Evolutionary conservation across 2,797 vertebrate genomes (phyloP), one percentile per base, ranked within the genome.

Genomic region (Micromesistius poutassou): DNA sequence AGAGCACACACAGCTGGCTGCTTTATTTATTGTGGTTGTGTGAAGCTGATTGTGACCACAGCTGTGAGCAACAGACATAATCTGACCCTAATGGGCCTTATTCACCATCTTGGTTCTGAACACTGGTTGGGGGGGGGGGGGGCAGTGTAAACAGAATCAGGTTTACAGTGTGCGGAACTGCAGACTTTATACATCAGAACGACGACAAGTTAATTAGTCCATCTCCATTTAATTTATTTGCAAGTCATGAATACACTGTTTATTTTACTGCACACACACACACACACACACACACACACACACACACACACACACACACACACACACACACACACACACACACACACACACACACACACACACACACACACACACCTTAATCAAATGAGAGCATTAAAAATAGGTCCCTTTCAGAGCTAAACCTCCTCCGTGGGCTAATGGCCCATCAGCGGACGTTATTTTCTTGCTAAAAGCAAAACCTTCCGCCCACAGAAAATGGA

Each of bases 21-120:
- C 79, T 85, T 85, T 85, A 70, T 81, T 86, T 81, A 79, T 76
- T 85, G 85, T 82, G 83, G 80, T 83, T 78, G 85, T 72, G 42
- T 68, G 78, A 74, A 78, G 80, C 76, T 71, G 76, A 71, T 75
- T 74, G 80, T 71, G 81, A 82, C 81, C 85, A 77, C 92, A 93
- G 92, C 89, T 93, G 92, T 85, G 75, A 82, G 85, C 90, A 84
- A 88, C 90, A 87, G 90, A 91, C 85, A 80, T 62, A 81, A 80
- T 25, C 73, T 80, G 80, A 72, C 80, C 89, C 83, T 81, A 83
- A 85, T 75, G 91, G 68, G 25, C 28, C 1, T n/a, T 62, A 62
- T 62, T 62, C 50, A 62, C 50, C 50, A 62, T 62, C 5, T 62
- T 50, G 46, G 16, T 19, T 62, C 50, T 62, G 0, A n/a, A 62